Evolutionary conservation across 2,113 vertebrate genomes (phyloP).

Genomic region (Daubentonia madagascariensis): DNA sequence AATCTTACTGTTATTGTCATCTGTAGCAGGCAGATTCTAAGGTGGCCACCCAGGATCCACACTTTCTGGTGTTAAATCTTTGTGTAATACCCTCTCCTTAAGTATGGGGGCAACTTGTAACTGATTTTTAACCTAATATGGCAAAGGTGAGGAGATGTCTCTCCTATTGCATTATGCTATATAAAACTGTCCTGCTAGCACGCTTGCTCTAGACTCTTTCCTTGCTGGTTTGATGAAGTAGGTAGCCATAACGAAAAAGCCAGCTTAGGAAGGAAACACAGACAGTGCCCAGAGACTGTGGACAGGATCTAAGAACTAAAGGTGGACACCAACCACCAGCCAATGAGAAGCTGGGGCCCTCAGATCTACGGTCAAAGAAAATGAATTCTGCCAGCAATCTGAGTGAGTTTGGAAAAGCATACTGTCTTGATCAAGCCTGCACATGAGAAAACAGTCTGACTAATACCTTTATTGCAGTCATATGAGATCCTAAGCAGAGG

Average conservation of each 20-base stretch:
- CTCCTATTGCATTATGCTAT: background rate
- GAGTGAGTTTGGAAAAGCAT: background rate
- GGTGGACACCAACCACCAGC: background rate
- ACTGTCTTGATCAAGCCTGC: background rate
- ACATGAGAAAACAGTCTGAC: background rate
- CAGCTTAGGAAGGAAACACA: background rate
- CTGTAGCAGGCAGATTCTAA: background rate
- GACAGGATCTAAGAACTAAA: background rate
- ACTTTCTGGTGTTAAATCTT: background rate
- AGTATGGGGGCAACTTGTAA: background rate
- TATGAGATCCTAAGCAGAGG: background rate
- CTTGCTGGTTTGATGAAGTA: background rate
- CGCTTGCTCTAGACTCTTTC: background rate
- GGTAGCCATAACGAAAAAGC: background rate
- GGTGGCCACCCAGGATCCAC: background rate
- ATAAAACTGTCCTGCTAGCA: too few relatives aligned
- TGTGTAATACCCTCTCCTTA: background rate
- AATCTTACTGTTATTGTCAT: background rate
- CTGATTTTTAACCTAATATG: background rate
- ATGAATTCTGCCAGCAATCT: background rate
- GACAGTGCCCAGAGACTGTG: too few relatives aligned
- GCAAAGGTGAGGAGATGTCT: background rate
- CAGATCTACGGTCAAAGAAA: background rate
- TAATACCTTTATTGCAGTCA: background rate
- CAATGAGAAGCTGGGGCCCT: background rate